Evolutionary conservation across 2,888 invertebrate species (phyloP).

Genomic region (Tiliacea aurago): DNA sequence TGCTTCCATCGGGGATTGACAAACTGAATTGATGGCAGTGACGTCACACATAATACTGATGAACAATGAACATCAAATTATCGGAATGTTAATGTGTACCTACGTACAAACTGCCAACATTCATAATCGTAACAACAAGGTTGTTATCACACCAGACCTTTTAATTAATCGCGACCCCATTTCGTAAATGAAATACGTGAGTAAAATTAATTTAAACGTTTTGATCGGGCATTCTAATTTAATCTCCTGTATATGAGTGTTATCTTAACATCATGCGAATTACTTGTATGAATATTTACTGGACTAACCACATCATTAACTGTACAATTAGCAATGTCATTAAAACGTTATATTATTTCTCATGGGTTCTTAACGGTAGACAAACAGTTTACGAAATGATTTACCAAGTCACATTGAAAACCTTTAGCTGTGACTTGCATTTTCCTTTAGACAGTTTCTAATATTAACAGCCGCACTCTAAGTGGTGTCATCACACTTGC

Average conservation of each 20-base stretch:
- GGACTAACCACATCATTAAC: constrained; percentile 29
- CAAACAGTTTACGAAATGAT: constrained; percentile 56
- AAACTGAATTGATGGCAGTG: constrained; percentile 74
- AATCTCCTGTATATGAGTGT: constrained; percentile 35
- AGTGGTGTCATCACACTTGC: constrained; percentile 71
- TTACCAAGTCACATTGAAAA: constrained; percentile 50
- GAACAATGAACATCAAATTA: constrained; percentile 65
- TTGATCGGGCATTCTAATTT: constrained; percentile 47
- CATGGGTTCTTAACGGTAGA: constrained; percentile 15
- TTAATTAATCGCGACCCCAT: constrained; percentile 63
- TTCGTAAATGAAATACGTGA: constrained; percentile 60
- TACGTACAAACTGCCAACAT: constrained; percentile 35
- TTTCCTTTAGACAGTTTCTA: constrained; percentile 67
- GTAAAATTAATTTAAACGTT: constrained; percentile 51
- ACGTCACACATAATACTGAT: constrained; percentile 62
- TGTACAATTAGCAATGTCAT: constrained; percentile 36
- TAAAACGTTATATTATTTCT: constrained; percentile 40
- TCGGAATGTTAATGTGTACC: constrained; percentile 49
- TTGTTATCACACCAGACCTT: constrained; percentile 56
- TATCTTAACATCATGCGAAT: constrained; percentile 43
- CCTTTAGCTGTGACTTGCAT: constrained; percentile 68
- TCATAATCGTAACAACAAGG: constrained; percentile 55
- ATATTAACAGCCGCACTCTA: constrained; percentile 77
- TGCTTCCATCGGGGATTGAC: constrained; percentile 78
- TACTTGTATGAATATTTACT: constrained; percentile 21